Percentiles rank a stretch among this genome's conserved stretches.
These are phyloP conservation scores for Tragelaphus buxtoni DNA, from an alignment of 2,113 vertebrate species.

Conservation along the genomic window DNA sequence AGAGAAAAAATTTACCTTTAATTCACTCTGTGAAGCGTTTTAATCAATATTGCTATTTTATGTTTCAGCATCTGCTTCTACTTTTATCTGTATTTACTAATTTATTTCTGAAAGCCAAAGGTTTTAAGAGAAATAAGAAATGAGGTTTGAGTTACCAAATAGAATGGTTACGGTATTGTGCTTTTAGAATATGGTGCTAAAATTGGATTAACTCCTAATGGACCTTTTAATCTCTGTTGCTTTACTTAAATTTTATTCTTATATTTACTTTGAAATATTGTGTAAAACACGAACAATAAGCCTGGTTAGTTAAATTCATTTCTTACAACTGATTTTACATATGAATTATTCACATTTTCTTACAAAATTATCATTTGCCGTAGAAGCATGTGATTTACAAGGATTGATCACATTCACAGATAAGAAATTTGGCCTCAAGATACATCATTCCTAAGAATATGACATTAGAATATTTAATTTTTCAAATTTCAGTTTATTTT, in stretches of 20 bases:
- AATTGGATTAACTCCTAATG: neutral
- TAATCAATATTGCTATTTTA: neutral
- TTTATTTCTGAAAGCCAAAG: neutral
- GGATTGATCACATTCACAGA: neutral
- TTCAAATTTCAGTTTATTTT: neutral
- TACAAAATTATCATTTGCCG: neutral
- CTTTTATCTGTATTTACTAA: slow-evolving; percentile 5
- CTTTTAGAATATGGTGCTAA: neutral
- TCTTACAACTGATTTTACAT: neutral
- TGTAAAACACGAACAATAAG: neutral
- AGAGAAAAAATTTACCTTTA: neutral
- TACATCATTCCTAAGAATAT: neutral
- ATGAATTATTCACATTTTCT: neutral
- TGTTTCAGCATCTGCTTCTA: neutral
- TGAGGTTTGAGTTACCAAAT: neutral
- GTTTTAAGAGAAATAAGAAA: neutral
- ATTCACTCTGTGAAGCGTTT: neutral
- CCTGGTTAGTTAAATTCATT: neutral
- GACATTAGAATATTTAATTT: neutral
- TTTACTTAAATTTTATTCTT: neutral
- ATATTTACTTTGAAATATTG: neutral
- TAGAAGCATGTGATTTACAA: neutral
- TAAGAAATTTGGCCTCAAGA: neutral
- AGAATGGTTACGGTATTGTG: neutral
- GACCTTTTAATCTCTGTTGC: neutral